Conservation (phyloP, 1,140 invertebrate species). For the Drosophila repletoides region DNA sequence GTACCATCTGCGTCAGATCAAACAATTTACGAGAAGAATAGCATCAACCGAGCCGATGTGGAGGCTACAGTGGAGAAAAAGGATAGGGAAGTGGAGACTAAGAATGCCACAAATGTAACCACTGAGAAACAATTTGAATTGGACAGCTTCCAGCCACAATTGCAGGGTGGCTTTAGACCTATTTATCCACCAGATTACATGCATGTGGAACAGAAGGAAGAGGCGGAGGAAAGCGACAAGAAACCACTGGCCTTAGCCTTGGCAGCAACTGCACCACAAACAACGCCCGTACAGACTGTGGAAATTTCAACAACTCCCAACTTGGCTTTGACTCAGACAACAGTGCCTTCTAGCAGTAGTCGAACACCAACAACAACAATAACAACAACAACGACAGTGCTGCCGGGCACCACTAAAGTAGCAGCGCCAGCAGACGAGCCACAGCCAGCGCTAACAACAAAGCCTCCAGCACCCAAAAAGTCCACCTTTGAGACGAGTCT, state of each 20-base stretch:
- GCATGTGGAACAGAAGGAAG: constrained; percentile 43
- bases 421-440: neutral
- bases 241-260: constrained; percentile 54
- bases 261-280: constrained; percentile 1
- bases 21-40: constrained; percentile 67
- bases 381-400: constrained; percentile 35
- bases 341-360: no score
- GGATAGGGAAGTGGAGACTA: constrained; percentile 29
- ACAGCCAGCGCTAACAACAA: constrained; percentile 24
- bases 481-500: constrained; percentile 76
- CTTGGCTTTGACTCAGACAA: no score
- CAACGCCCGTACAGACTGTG: constrained; percentile 15
- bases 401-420: constrained; percentile 31
- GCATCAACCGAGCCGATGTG: constrained; percentile 70
- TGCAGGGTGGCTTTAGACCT: constrained; percentile 88
- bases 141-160: constrained; percentile 87
- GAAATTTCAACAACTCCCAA: neutral
- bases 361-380: constrained; percentile 31
- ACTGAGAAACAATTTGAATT: constrained; percentile 84
- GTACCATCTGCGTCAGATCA: constrained; percentile 81
- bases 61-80: constrained; percentile 43
- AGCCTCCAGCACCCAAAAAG: constrained; percentile 54
- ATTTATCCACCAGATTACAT: constrained; percentile 83
- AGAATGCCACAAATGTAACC: constrained; percentile 19
- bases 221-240: constrained; percentile 18